These are phyloP conservation scores for Clanis bilineata DNA, from an alignment of 2,888 invertebrate species.

Conservation along the genomic window DNA sequence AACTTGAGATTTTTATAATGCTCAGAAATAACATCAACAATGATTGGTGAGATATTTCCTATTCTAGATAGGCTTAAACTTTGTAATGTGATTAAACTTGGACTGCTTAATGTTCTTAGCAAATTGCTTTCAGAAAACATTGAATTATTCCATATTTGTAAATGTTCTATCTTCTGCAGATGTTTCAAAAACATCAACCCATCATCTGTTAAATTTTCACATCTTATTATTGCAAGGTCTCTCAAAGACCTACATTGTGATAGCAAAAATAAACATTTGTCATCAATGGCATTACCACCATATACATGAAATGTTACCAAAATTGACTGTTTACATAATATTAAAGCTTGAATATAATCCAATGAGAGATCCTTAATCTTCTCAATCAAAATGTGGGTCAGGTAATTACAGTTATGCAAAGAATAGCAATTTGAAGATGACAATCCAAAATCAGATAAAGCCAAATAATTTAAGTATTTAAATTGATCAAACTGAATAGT, in stretches of 20 bases:
- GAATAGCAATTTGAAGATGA: conserved; percentile 54
- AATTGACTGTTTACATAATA: conserved; percentile 52
- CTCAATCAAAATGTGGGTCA: conserved; percentile 66
- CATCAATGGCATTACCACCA: conserved; percentile 63
- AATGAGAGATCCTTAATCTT: conserved; percentile 63
- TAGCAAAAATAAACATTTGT: conserved; percentile 56
- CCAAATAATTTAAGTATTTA: conserved; percentile 53
- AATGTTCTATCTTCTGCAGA: conserved; percentile 51
- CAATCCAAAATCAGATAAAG: conserved; percentile 71
- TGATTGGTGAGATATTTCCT: conserved; percentile 59
- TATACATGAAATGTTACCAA: conserved; percentile 63
- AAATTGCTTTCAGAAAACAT: conserved; percentile 62
- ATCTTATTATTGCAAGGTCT: conserved; percentile 67
- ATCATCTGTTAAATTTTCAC: conserved; percentile 66
- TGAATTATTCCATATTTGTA: conserved; percentile 73
- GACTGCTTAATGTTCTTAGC: conserved; percentile 52
- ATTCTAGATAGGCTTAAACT: conserved; percentile 71
- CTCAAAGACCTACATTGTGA: conserved; percentile 57
- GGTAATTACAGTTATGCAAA: conserved; percentile 56
- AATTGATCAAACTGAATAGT: conserved; percentile 59
- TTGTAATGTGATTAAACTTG: conserved; percentile 50
- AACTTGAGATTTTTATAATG: conserved; percentile 68
- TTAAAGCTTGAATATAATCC: conserved; percentile 56
- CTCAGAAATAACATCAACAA: conserved; percentile 69
- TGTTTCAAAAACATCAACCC: conserved; percentile 54